phyloP scores from a whole-genome alignment of 2,797 vertebrate genomes.

The Euthynnus affinis region DNA sequence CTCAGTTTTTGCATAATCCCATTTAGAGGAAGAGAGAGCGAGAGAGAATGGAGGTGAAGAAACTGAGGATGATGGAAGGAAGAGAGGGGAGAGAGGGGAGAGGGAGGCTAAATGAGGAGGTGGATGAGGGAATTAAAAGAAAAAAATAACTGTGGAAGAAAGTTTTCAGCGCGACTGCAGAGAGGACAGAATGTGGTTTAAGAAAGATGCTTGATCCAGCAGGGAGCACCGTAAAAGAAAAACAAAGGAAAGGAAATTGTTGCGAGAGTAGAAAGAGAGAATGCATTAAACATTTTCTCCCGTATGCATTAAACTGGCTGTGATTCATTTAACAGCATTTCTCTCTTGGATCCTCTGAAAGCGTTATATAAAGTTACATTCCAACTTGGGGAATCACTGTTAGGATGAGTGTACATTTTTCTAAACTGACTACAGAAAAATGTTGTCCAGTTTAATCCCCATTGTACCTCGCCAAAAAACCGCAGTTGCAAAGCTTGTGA shows the following conservation, averaged over 20 bases:
- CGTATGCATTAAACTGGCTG: neutral
- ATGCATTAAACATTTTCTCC: slow-evolving; percentile 2
- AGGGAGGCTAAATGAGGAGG: slow-evolving; percentile 27
- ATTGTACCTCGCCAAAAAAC: neutral
- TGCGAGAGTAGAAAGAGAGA: neutral
- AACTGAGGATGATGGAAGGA: slow-evolving; percentile 22
- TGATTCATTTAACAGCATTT: slow-evolving; percentile 12
- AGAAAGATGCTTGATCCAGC: slow-evolving; percentile 9
- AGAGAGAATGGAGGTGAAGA: slow-evolving; percentile 30
- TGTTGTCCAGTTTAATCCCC: neutral
- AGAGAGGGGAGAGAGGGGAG: neutral
- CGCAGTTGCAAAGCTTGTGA: neutral
- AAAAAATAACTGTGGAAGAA: slow-evolving; percentile 11
- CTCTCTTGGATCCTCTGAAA: neutral
- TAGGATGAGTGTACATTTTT: neutral
- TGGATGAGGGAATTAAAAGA: slow-evolving; percentile 19
- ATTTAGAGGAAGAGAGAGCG: slow-evolving; percentile 40
- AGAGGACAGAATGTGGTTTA: neutral
- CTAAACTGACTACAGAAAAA: slow-evolving; percentile 1
- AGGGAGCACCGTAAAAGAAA: neutral
- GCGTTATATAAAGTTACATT: neutral
- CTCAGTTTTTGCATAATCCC: slow-evolving; percentile 69
- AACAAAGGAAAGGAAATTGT: neutral
- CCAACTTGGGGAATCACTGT: neutral
- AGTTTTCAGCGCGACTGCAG: slow-evolving; percentile 9